Conservation (phyloP, 2,113 vertebrate genomes). For the Callorhinus ursinus region DNA sequence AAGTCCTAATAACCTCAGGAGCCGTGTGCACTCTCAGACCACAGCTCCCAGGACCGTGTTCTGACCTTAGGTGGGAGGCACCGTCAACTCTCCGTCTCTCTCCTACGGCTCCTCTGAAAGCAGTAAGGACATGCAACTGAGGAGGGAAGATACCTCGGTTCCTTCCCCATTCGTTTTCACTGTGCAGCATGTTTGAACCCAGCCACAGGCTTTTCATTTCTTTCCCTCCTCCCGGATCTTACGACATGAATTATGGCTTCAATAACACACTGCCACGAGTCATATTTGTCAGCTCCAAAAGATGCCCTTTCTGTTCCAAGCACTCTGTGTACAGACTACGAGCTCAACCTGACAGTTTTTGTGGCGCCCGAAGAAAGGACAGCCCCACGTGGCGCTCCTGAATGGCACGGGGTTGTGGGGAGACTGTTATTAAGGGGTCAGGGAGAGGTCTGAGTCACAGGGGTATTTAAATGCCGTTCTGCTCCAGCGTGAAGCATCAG, state of each 20-base stretch:
- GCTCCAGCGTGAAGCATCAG: neutral
- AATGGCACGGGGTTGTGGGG: rapidly evolving
- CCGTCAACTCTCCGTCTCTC: rapidly evolving
- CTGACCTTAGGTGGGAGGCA: neutral
- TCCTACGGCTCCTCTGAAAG: neutral
- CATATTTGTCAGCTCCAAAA: neutral
- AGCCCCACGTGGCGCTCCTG: neutral
- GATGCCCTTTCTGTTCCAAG: neutral
- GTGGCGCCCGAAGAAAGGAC: neutral
- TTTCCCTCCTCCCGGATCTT: neutral
- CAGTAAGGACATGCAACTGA: neutral
- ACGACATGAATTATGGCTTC: neutral
- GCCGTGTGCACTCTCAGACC: rapidly evolving
- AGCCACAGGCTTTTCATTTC: neutral
- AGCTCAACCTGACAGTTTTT: neutral
- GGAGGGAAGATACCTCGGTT: rapidly evolving
- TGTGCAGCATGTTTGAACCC: rapidly evolving
- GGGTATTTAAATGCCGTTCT: neutral
- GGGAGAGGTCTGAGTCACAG: neutral
- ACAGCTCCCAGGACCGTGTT: neutral
- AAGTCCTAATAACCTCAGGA: neutral
- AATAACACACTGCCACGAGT: neutral
- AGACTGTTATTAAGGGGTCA: neutral
- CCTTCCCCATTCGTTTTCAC: rapidly evolving
- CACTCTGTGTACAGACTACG: rapidly evolving